Evolutionary conservation across 1,140 invertebrate genomes (phyloP).

Genomic region (Drosophila punjabiensis): DNA sequence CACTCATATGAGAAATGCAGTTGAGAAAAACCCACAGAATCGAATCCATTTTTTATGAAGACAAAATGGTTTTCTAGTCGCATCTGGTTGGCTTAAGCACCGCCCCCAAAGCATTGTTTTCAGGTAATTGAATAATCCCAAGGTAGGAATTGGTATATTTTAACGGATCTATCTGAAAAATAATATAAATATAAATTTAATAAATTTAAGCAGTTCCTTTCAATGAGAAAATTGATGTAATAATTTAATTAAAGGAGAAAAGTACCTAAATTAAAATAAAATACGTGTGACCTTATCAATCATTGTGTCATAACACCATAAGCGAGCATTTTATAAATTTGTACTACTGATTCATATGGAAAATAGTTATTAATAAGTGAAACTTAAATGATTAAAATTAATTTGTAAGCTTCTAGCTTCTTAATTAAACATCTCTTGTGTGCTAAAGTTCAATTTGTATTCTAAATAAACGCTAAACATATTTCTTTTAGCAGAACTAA

Average conservation of each 20-base stretch:
- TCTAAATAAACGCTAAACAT: no score
- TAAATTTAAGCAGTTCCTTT: neutral
- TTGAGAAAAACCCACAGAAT: slow-evolving; percentile 21
- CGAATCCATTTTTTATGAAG: slow-evolving; percentile 42
- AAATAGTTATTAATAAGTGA: no score
- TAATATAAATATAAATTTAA: no score
- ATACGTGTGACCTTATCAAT: no score
- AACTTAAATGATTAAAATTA: no score
- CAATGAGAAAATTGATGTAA: no score
- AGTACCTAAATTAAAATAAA: no score
- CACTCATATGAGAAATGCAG: slow-evolving; percentile 8
- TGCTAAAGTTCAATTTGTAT: neutral
- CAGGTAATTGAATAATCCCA: slow-evolving; percentile 9
- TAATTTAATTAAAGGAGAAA: no score
- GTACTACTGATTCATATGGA: no score
- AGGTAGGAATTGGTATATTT: neutral
- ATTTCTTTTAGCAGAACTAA: neutral
- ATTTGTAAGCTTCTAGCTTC: neutral
- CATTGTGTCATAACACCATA: no score
- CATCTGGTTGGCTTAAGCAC: slow-evolving; percentile 21
- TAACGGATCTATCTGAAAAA: no score
- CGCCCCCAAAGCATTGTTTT: neutral
- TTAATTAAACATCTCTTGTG: neutral
- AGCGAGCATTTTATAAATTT: no score
- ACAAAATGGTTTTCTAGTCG: slow-evolving; percentile 39